These are phyloP conservation scores for Amphimedon queenslandica DNA, from an alignment of 37 sponge, comb jelly and placozoan species.

Conservation along the genomic window DNA sequence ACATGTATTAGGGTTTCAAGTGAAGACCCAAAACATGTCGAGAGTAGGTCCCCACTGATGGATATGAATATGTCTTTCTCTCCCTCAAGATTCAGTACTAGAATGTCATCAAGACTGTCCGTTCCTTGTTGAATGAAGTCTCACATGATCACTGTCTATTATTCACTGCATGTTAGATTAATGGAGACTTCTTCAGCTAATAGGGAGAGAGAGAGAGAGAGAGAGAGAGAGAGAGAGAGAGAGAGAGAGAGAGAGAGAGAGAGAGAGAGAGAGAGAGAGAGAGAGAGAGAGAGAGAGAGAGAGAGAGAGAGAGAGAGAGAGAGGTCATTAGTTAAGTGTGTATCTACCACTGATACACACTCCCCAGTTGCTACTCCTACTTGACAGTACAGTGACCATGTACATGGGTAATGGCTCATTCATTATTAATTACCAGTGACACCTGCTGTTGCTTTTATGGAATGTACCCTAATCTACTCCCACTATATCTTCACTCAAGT, in stretches of 20 bases:
- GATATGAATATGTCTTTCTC: conserved; percentile 88
- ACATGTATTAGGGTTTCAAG: conserved; percentile 65
- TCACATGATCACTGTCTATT: conserved; percentile 42
- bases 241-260: conserved; percentile 3
- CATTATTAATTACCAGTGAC: too few relatives aligned
- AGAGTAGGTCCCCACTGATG: conserved; percentile 68
- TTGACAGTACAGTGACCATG: too few relatives aligned
- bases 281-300: not conserved
- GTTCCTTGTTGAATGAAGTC: conserved; percentile 35
- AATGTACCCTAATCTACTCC: too few relatives aligned
- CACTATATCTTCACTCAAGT: too few relatives aligned
- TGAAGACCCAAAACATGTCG: conserved; percentile 80
- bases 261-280: not conserved
- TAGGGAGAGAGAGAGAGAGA: conserved; percentile 31
- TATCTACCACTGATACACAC: too few relatives aligned
- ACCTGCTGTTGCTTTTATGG: too few relatives aligned
- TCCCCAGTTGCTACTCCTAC: too few relatives aligned
- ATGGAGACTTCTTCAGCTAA: conserved; percentile 39
- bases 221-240: not conserved
- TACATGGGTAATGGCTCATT: too few relatives aligned
- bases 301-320: too few relatives aligned
- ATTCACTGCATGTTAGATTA: conserved; percentile 29
- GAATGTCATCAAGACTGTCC: conserved; percentile 75
- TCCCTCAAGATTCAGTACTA: conserved; percentile 83
- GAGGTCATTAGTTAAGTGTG: too few relatives aligned